These are phyloP conservation scores for Leptinotarsa tumamoca DNA, from an alignment of 2,888 invertebrate species.

Conservation along the genomic window DNA sequence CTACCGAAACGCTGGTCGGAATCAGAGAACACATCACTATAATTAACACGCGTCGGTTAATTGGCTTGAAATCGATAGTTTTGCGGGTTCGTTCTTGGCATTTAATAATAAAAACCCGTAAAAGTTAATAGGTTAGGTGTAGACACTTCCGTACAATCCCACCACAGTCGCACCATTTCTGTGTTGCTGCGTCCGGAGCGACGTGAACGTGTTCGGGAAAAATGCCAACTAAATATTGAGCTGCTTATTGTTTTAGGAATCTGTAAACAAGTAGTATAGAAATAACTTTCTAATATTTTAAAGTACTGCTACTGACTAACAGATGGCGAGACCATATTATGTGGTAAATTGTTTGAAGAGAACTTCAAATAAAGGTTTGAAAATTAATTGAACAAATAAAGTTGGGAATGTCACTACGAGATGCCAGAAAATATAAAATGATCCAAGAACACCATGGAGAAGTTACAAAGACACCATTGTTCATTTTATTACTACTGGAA, in stretches of 20 bases:
- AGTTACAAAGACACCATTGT: too few species aligned
- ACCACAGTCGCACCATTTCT: slow-evolving; percentile 56
- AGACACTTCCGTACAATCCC: slow-evolving; percentile 59
- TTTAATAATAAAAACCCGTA: slow-evolving; percentile 47
- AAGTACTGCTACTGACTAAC: too few species aligned
- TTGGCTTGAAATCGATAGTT: slow-evolving; percentile 32
- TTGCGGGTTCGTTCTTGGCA: slow-evolving; percentile 40
- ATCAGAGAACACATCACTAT: slow-evolving; percentile 32
- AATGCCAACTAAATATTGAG: slow-evolving; percentile 34
- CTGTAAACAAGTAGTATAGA: neutral
- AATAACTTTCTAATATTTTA: too few species aligned
- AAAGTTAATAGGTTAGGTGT: slow-evolving; percentile 60
- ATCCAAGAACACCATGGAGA: too few species aligned
- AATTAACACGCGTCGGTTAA: slow-evolving; percentile 4
- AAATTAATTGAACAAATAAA: too few species aligned
- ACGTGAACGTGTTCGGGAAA: slow-evolving; percentile 34
- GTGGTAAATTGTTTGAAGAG: too few species aligned
- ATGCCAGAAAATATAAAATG: too few species aligned
- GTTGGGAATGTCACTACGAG: too few species aligned
- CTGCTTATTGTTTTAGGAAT: neutral
- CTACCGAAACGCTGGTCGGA: slow-evolving; percentile 1
- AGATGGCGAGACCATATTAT: too few species aligned
- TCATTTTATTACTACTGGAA: too few species aligned
- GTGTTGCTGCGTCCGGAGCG: slow-evolving; percentile 41
- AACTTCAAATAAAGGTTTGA: too few species aligned